A percentile compares a stretch with the other conserved stretches of the same genome.
Conservation (phyloP, 2,797 vertebrate genomes). For the Myripristis murdjan region DNA sequence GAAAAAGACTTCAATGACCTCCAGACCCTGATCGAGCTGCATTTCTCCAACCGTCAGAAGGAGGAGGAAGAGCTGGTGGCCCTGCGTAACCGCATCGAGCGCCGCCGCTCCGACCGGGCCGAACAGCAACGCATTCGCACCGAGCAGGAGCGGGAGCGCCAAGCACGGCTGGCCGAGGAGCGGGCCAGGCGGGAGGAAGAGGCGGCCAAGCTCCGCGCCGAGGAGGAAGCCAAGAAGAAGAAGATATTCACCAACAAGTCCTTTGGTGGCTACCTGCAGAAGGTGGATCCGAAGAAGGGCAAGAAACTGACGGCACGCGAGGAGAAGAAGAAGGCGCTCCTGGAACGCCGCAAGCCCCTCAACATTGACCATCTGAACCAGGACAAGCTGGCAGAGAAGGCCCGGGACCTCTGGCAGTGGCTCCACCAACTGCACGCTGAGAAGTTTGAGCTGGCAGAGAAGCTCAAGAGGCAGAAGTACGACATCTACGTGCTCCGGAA, state of each 20-base stretch:
- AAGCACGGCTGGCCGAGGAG: constrained; percentile 77
- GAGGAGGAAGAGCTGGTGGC: constrained; percentile 87
- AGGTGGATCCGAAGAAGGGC: constrained; percentile 87
- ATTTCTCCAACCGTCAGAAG: constrained; percentile 87
- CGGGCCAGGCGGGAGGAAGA: constrained; percentile 83
- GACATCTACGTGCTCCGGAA: constrained; percentile 86
- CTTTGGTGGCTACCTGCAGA: constrained; percentile 87
- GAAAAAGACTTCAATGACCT: constrained; percentile 89
- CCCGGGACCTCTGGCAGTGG: constrained; percentile 85
- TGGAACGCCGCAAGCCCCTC: constrained; percentile 85
- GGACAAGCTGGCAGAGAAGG: constrained; percentile 87
- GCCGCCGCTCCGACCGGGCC: constrained; percentile 80
- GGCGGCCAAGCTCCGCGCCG: constrained; percentile 80
- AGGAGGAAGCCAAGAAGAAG: constrained; percentile 89
- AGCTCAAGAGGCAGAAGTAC: constrained; percentile 88
- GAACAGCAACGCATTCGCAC: constrained; percentile 84
- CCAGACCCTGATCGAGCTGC: constrained; percentile 85
- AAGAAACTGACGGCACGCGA: constrained; percentile 87
- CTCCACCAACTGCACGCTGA: constrained; percentile 84
- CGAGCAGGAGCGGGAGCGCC: constrained; percentile 82
- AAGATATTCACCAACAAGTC: constrained; percentile 86
- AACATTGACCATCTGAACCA: constrained; percentile 88
- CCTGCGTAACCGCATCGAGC: constrained; percentile 84
- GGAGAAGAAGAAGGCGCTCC: constrained; percentile 87
- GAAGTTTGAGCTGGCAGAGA: constrained; percentile 86